Evolutionary conservation across 2,888 invertebrate genomes (phyloP).

Genomic region (Corbicula japonica): DNA sequence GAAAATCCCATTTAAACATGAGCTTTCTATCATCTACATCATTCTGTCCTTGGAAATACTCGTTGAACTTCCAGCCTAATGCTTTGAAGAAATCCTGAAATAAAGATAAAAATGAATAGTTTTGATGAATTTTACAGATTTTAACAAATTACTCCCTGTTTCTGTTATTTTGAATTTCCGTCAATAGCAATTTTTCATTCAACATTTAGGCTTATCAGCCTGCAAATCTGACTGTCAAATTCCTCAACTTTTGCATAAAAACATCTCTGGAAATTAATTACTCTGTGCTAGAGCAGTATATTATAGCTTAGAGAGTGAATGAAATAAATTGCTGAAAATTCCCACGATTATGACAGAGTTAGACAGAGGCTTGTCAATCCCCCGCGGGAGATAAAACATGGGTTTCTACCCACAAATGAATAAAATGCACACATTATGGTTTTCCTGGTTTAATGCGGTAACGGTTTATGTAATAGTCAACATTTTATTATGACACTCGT

Average conservation of each 20-base stretch:
- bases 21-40: too few species aligned
- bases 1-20: too few species aligned
- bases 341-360: conserved; percentile 55
- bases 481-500: too few species aligned
- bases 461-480: too few species aligned
- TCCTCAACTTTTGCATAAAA: too few species aligned
- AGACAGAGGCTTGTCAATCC: conserved; percentile 35
- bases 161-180: conserved; percentile 12
- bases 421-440: neutral
- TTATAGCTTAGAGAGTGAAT: conserved; percentile 32
- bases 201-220: conserved; percentile 24
- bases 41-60: too few species aligned
- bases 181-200: conserved; percentile 11
- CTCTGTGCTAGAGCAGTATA: conserved; percentile 9
- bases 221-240: conserved; percentile 23
- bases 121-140: conserved; percentile 7
- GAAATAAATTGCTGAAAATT: conserved; percentile 39
- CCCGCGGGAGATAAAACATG: conserved; percentile 16
- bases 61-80: too few species aligned
- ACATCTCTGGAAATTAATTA: conserved; percentile 51
- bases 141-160: conserved; percentile 17
- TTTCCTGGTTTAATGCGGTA: too few species aligned
- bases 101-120: conserved; percentile 11
- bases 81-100: too few species aligned
- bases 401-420: conserved; percentile 27